phyloP scores from a whole-genome alignment of 1,140 invertebrate genomes.

The honey bee (Apis mellifera) region Amel_HAv3.1 CM009935.2:9865001-9865500 shows the following conservation, averaged over 20 bases:
- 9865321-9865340: slow-evolving; percentile 61
- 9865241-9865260: slow-evolving; percentile 55
- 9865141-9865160: slow-evolving; percentile 25
- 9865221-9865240: slow-evolving; percentile 40
- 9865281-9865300: slow-evolving; percentile 52
- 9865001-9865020: slow-evolving; percentile 51
- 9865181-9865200: slow-evolving; percentile 49
- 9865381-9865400: slow-evolving; percentile 53
- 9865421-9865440: slow-evolving; percentile 46
- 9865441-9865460: slow-evolving; percentile 51
- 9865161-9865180: slow-evolving; percentile 23
- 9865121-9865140: slow-evolving; percentile 26
- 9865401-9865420: slow-evolving; percentile 47
- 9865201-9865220: slow-evolving; percentile 54
- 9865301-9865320: slow-evolving; percentile 18
- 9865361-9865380: slow-evolving; percentile 72
- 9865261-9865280: slow-evolving; percentile 41
- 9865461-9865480: slow-evolving; percentile 64
- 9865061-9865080: slow-evolving; percentile 47
- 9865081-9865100: slow-evolving; percentile 27
- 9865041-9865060: slow-evolving; percentile 23
- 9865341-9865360: slow-evolving; percentile 71
- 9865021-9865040: slow-evolving; percentile 35
- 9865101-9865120: slow-evolving; percentile 30
- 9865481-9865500: slow-evolving; percentile 63